A percentile compares a stretch with the other conserved stretches of the same genome.
phyloP scores from a whole-genome alignment of 2,797 vertebrate species.

The Scleropages formosus region DNA sequence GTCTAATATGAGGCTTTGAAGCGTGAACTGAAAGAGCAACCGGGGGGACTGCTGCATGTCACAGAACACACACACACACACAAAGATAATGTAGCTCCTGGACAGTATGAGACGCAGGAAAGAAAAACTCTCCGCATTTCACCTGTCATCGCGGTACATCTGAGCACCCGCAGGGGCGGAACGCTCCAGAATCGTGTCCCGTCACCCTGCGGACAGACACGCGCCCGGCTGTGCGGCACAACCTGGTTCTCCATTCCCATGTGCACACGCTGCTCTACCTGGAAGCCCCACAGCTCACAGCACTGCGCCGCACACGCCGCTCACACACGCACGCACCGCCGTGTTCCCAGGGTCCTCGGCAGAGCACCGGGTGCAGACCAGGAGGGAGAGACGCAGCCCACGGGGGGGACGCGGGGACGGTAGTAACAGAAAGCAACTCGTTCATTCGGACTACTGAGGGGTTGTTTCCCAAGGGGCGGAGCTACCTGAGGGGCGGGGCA shows the following conservation, averaged over 20 bases:
- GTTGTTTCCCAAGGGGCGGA: not conserved
- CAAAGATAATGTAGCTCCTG: too few species aligned
- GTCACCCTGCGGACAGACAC: constrained; percentile 25
- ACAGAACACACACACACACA: not conserved
- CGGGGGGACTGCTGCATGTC: not conserved
- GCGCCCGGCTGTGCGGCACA: not conserved
- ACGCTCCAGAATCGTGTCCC: too few species aligned
- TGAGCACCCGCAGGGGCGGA: too few species aligned
- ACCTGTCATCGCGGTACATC: too few species aligned
- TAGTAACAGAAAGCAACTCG: constrained; percentile 27
- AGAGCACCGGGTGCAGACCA: not conserved
- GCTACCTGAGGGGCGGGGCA: constrained; percentile 72
- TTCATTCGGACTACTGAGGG: too few species aligned
- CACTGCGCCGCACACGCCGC: too few species aligned
- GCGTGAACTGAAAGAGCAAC: constrained; percentile 17
- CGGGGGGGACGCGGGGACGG: constrained; percentile 29
- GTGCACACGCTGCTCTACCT: too few species aligned
- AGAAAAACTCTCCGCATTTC: too few species aligned
- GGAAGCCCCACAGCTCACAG: too few species aligned
- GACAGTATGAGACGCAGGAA: too few species aligned
- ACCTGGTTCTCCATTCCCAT: not conserved
- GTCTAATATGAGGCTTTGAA: constrained; percentile 54
- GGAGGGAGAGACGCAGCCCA: constrained; percentile 22
- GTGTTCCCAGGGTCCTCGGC: too few species aligned
- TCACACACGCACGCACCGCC: too few species aligned